Base-by-base conservation (phyloP, 2,113 vertebrate genomes). In the Hylia prasina region DNA sequence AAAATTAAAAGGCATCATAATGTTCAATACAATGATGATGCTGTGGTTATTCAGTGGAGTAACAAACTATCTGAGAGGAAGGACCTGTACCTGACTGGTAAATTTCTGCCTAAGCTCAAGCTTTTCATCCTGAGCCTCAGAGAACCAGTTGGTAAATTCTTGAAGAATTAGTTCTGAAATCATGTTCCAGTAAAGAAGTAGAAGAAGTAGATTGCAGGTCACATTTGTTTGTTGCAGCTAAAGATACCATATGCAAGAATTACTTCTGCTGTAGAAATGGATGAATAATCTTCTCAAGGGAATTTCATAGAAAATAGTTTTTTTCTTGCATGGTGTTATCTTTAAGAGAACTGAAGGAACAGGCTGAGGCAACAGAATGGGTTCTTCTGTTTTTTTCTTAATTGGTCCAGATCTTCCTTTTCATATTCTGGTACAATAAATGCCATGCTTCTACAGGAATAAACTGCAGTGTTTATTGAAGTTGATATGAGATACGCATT, bases 11-110 rank as follows among this genome's bases (percentile, higher is more conserved):
- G 15, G 4, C 5, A 0, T 21, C 21, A 13, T 53, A 57, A n/a
- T 61, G 28, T 68, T 82, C 2, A 1, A 13, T 85, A 37, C 0
- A 0, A 31, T 57, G 1, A 3, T 42, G n/a, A 42, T 82, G 63
- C 31, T 1, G 0, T 61, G 65, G 31, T 51, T 87, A 61, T n/a
- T 60, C 54, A 45, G 25, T 82, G 37, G 30, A 78, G 9, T 61
- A 40, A 47, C 27, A 72, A 28, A 35, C 45, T 44, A 2, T n/a
- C 22, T 61, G 50, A 69, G 81, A 81, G 22, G 28, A 28, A 60
- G 10, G 15, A 14, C 37, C 37, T 0, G 0, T 31, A 65, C 18
- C 33, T 76, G 31, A 40, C 39, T 70, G 77, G 31, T 89, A 53
- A 39, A 45, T 56, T 64, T 51, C 53, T 76, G 44, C 39, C 1